Base-by-base conservation (phyloP, 2,113 vertebrate genomes). In the Prunella himalayana region DNA sequence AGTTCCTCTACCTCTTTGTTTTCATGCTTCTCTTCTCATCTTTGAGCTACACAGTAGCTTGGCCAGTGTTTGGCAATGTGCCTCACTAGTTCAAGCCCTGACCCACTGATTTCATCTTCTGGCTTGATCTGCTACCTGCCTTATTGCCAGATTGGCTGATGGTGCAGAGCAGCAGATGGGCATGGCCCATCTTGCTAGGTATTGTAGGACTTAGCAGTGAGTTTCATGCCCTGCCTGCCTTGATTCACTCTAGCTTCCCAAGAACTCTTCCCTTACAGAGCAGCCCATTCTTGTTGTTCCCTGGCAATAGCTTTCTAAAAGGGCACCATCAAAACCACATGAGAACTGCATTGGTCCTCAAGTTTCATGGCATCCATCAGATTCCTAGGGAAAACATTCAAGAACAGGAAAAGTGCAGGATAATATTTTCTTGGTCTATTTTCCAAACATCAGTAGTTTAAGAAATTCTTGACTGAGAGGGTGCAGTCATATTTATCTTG, bases 301-400 rank as follows among this genome's bases (percentile, higher is more conserved):
- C 39, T 71, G 45, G 30, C 9, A 70, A 16, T 41, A 71, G 21
- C 57, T 63, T 79, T 75, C 30, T 45, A 27, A 42, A 87, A 64
- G 11, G 11, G 6, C 41, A 15, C 9, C 7, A 21, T 54, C 10
- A 79, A 61, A 66, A 82, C 19, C 14, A 57, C 9, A 4, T 49
- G 28, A 61, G 28, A 91, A 41, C 33, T 56, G 13, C 45, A 20
- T 33, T 27, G 30, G 18, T 21, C 8, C 6, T 86, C 2, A 3
- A 57, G 56, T 49, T 27, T 57, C 47, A 33, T 31, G 22, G 17
- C 66, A 59, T 59, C 33, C 25, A 59, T 24, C 23, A 88, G 17
- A 50, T n/a, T 25, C 13, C 25, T 25, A 31, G 9, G 56, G 33
- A 50, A 70, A 37, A 57, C 31, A 30, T 28, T 60, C 0, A 0